These are phyloP conservation scores for Mesembrinibis cayennensis DNA, from an alignment of 2,113 vertebrate genomes.

Conservation along the genomic window DNA sequence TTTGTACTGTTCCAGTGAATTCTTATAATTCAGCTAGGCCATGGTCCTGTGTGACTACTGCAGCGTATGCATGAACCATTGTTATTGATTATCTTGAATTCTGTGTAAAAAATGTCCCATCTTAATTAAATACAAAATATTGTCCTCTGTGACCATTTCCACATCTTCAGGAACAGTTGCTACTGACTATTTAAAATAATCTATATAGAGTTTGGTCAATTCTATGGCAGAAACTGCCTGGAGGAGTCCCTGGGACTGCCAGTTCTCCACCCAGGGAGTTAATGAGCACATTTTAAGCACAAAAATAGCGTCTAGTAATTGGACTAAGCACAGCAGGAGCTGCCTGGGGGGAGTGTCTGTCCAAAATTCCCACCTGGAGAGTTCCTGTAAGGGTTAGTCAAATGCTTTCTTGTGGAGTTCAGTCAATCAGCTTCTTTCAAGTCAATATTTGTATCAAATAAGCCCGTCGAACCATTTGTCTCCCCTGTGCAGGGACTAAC, in stretches of 20 bases:
- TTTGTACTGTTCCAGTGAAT: neutral
- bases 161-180: neutral
- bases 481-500: neutral
- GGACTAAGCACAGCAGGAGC: neutral
- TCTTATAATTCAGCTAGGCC: neutral
- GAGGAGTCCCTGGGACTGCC: neutral
- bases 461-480: neutral
- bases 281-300: neutral
- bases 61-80: neutral
- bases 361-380: neutral
- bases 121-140: neutral
- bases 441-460: neutral
- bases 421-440: neutral
- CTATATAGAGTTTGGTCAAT: neutral
- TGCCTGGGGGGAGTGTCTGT: neutral
- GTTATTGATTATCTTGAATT: neutral
- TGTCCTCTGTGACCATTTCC: neutral
- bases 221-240: neutral
- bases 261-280: neutral
- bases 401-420: neutral
- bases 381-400: neutral
- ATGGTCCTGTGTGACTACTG: neutral
- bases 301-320: neutral
- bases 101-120: neutral
- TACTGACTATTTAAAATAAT: neutral